Evolutionary conservation across 2,113 vertebrate genomes (phyloP), one percentile per base, ranked within the genome.

Genomic region (Mystacornis crossleyi): DNA sequence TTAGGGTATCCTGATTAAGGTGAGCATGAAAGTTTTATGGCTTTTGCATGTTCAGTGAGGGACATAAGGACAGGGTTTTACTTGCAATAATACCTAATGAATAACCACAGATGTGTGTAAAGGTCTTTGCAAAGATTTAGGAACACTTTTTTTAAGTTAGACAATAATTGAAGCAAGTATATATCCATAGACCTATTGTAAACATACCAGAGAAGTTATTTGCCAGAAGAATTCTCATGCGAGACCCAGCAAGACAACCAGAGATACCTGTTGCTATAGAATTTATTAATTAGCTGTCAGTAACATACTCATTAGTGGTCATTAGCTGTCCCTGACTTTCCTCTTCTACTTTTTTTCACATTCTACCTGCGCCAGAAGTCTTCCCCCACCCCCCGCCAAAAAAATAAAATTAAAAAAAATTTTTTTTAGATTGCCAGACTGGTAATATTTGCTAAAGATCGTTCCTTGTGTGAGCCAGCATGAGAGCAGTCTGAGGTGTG

Each of bases 391-490:
- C n/a, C n/a, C n/a, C n/a, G n/a, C n/a, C n/a, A n/a, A 34, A 3
- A 33, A 66, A 61, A n/a, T 26, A 4, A 54, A 70, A 11, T n/a
- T n/a, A n/a, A n/a, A n/a, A n/a, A n/a, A n/a, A n/a, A n/a, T n/a
- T n/a, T n/a, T n/a, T n/a, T n/a, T n/a, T n/a, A 57, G 29, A 43
- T 64, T 19, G 26, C 9, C 31, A 31, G 13, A 10, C 19, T 48
- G 57, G 14, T 34, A 74, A 34, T 51, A 48, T 74, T 79, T 86
- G 48, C 23, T 95, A 11, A n/a, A 54, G 19, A 57, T 29, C 29
- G 47, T 67, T 60, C 40, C 0, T 0, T 43, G 31, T 57, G 23
- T 3, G 3, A 90, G 67, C 36, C 58, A 57, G 40, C 21, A 10
- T 31, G 48, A 79, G 36, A 80, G 50, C 50, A 50, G 38, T 29